Percentiles rank a stretch among this genome's conserved stretches.
Evolutionary conservation across 2,888 invertebrate genomes (phyloP).

Genomic region (Heliconius erato): DNA sequence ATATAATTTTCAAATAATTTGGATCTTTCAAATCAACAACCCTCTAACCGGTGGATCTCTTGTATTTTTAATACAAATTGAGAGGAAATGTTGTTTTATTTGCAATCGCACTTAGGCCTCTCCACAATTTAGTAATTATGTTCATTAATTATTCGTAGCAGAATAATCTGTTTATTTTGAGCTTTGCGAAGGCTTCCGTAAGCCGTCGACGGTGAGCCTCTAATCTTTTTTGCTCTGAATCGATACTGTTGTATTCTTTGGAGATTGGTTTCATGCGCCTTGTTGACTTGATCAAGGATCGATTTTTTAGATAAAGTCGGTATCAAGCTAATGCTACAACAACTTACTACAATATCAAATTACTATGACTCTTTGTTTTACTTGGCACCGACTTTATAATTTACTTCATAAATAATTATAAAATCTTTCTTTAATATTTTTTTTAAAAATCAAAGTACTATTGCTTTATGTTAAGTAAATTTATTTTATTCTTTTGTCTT

Average conservation of each 20-base stretch:
- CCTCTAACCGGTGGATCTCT: not conserved
- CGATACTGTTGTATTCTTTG: constrained; percentile 8
- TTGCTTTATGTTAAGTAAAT: too few species aligned
- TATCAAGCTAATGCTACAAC: too few species aligned
- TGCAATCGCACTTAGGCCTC: constrained; percentile 43
- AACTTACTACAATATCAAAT: too few species aligned
- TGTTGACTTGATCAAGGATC: too few species aligned
- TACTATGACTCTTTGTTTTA: too few species aligned
- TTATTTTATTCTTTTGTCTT: too few species aligned
- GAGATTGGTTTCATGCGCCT: too few species aligned
- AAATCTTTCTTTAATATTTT: too few species aligned
- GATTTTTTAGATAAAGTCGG: too few species aligned
- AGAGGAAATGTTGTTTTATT: constrained; percentile 34
- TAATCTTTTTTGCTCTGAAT: constrained; percentile 39
- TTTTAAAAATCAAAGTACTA: too few species aligned
- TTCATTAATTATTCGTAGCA: constrained; percentile 53
- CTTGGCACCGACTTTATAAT: too few species aligned
- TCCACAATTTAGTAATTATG: constrained; percentile 49
- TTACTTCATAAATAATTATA: too few species aligned
- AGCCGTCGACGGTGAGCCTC: constrained; percentile 36
- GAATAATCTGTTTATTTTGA: constrained; percentile 56
- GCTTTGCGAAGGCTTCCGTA: constrained; percentile 45
- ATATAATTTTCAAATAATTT: not conserved
- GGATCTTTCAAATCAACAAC: not conserved
- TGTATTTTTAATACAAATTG: constrained; percentile 36